Evolutionary conservation across 2,797 vertebrate genomes (phyloP).

Genomic region (Silurus lanzhouensis): DNA sequence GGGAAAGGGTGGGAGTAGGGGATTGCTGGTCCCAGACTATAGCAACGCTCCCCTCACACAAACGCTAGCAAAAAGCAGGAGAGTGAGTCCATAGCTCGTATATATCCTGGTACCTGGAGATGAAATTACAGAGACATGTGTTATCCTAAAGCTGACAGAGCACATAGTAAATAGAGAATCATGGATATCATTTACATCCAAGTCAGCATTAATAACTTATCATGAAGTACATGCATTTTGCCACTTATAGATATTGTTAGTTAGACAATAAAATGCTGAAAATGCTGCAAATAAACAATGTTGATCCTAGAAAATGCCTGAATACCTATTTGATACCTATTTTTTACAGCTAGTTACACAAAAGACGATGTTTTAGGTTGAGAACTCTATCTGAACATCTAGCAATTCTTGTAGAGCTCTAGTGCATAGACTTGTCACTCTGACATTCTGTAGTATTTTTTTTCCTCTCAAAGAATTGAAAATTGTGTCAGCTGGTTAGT

Average conservation of each 20-base stretch:
- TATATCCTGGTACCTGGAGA: conserved; percentile 92
- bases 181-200: conserved; percentile 26
- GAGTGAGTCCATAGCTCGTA: conserved; percentile 87
- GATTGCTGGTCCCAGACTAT: conserved; percentile 80
- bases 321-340: not conserved
- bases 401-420: conserved; percentile 8
- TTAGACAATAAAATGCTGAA: not conserved
- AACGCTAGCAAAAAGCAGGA: conserved; percentile 86
- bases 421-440: conserved; percentile 1
- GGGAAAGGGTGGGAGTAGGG: conserved; percentile 68
- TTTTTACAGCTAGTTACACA: conserved; percentile 14
- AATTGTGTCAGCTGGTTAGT: conserved; percentile 23
- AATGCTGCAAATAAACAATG: conserved; percentile 1
- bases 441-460: not conserved
- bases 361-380: conserved; percentile 10
- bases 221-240: conserved; percentile 21
- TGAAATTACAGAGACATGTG: conserved; percentile 72
- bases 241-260: not conserved
- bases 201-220: conserved; percentile 12
- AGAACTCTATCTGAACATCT: conserved; percentile 26
- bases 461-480: not conserved
- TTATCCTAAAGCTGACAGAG: conserved; percentile 78
- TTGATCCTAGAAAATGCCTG: not conserved
- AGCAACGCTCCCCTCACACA: conserved; percentile 90
- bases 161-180: conserved; percentile 31